These are phyloP conservation scores for Acanthiza pusilla DNA, from an alignment of 2,797 vertebrate genomes.

Conservation along the genomic window DNA sequence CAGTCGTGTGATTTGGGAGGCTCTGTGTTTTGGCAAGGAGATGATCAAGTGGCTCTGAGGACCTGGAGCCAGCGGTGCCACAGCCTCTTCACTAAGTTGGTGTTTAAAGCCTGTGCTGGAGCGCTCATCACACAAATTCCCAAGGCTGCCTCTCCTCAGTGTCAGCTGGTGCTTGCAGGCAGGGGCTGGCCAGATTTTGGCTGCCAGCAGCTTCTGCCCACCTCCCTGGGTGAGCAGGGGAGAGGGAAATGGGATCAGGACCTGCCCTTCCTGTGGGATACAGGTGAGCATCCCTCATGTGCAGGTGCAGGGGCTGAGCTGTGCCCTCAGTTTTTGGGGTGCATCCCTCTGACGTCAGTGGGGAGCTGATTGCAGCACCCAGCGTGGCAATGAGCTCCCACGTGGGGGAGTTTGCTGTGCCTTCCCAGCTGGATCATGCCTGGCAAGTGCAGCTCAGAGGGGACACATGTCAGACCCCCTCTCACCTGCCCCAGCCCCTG, in stretches of 20 bases:
- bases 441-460: not conserved
- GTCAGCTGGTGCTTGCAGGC: not conserved
- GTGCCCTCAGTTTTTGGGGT: not conserved
- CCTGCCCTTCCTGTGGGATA: not conserved
- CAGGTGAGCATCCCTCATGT: accelerated
- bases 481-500: accelerated
- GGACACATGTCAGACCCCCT: not conserved
- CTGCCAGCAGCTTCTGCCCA: not conserved
- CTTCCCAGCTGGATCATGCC: not conserved
- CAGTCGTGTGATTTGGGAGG: not conserved
- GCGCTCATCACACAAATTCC: not conserved
- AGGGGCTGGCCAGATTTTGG: not conserved
- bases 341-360: not conserved
- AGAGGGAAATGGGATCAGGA: not conserved
- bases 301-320: not conserved
- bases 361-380: not conserved
- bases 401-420: accelerated
- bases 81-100: not conserved
- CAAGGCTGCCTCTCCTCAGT: not conserved
- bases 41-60: not conserved
- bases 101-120: not conserved
- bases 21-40: not conserved
- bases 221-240: accelerated
- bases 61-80: not conserved
- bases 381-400: accelerated